Base-by-base conservation (phyloP, 2,888 invertebrate genomes). In the Luperina nickerlii region DNA sequence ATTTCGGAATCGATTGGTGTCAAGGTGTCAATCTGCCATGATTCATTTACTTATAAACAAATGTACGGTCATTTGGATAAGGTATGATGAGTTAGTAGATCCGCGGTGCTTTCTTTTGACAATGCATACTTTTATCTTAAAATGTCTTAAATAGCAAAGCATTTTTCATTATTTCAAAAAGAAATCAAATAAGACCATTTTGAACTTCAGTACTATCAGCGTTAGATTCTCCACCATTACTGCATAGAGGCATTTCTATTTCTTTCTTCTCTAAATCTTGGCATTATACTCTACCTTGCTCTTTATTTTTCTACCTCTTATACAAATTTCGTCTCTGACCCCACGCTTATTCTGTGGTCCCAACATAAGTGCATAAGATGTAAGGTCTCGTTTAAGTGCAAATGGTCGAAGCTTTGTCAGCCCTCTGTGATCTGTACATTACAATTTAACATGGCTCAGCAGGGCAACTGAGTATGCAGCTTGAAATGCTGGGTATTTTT, bases 361-460 rank as follows among this genome's bases (percentile, higher is more conserved):
- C 63, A 72, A 77, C 72, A 78, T 65, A 82, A 82, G 80, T 81
- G 86, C 88, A 87, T 88, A 85, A 75, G 78, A 78, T n/a, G 57
- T 74, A 48, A 69, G 86, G 70, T 45, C 79, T 87, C 60, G 87
- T 87, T 87, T 80, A 82, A 75, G 87, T 79, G 87, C 87, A 79
- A 86, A 86, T 86, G 62, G 74, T 54, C 38, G 51, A 76, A 66
- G 78, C 75, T 85, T 87, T 81, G 85, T 85, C 76, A 87, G 76
- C 82, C 62, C 66, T 70, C 76, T 42, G 54, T 69, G 70, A 69
- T 78, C 76, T 68, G 18, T 27, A 68, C n/a, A 48, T 81, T 74
- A 74, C 65, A 77, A 69, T 85, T 60, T 76, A 67, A 76, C 54
- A 73, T 80, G 32, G 15, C 45, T 57, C 20, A 48, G 24, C n/a